These are phyloP conservation scores for Dysmachus trigonus DNA, from an alignment of 2,888 invertebrate genomes.

Conservation along the genomic window DNA sequence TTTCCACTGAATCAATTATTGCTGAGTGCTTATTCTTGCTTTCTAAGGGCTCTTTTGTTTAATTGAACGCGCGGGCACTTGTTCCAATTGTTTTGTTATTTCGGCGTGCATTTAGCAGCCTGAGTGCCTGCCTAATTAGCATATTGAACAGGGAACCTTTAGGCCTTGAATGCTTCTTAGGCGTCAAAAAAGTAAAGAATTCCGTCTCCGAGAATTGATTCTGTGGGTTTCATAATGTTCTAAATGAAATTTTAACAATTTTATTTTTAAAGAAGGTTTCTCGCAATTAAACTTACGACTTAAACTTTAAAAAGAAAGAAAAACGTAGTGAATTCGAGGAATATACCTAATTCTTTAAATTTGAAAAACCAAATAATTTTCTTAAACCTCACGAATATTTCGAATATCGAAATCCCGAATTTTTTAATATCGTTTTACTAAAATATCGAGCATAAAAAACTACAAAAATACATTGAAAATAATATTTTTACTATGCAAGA, in stretches of 20 bases:
- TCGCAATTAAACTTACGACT: no score
- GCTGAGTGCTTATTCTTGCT: conserved; percentile 35
- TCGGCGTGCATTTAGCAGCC: conserved; percentile 22
- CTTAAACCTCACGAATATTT: no score
- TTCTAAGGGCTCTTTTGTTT: conserved; percentile 32
- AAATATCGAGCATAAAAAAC: no score
- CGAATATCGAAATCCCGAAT: no score
- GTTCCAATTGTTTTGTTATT: conserved; percentile 33
- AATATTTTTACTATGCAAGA: no score
- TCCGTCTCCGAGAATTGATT: neutral
- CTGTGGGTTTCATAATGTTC: neutral
- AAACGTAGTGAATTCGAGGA: no score
- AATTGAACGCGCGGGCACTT: conserved; percentile 33
- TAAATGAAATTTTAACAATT: neutral
- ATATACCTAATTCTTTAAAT: no score
- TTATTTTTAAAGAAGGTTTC: neutral
- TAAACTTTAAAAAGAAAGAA: no score
- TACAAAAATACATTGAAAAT: no score
- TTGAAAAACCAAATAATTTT: no score
- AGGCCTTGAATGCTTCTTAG: neutral
- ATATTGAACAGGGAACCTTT: neutral
- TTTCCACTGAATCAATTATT: conserved; percentile 37
- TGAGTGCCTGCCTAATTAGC: conserved; percentile 26
- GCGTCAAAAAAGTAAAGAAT: neutral
- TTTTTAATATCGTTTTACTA: no score